Conservation (phyloP, 1,140 invertebrate genomes). For the Prorops nasuta region DNA sequence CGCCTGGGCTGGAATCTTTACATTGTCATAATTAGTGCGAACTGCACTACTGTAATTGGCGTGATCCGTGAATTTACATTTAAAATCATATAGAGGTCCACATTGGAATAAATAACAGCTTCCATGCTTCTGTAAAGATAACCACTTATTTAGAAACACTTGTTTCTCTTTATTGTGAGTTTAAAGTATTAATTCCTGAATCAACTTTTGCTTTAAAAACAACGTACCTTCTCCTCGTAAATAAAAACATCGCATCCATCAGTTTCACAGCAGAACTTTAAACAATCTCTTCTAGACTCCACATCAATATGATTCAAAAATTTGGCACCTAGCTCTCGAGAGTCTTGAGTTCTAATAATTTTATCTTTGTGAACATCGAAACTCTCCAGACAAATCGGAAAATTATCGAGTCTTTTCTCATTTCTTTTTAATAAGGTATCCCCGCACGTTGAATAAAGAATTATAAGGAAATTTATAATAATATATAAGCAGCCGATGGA, state of each 20-base stretch:
- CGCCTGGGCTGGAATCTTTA: conserved; percentile 62
- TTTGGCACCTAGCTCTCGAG: conserved; percentile 80
- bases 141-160: background rate
- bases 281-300: conserved; percentile 75
- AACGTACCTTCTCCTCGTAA: conserved; percentile 82
- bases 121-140: conserved; percentile 74
- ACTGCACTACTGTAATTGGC: conserved; percentile 87
- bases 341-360: conserved; percentile 88
- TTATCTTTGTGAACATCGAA: conserved; percentile 85
- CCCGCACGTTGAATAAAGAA: conserved; percentile 31
- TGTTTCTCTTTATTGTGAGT: background rate
- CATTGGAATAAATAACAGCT: conserved; percentile 93
- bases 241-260: conserved; percentile 87
- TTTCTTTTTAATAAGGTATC: conserved; percentile 26
- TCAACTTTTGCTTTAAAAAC: conserved; percentile 1
- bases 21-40: conserved; percentile 59
- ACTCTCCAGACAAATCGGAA: conserved; percentile 60
- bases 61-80: conserved; percentile 89
- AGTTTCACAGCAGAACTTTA: conserved; percentile 83
- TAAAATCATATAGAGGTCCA: conserved; percentile 82
- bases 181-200: background rate
- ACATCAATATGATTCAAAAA: conserved; percentile 84
- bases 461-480: conserved; percentile 36
- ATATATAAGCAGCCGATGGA: conserved; percentile 29
- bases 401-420: conserved; percentile 31